phyloP scores from a whole-genome alignment of 2,113 vertebrate genomes.

The Empidonax alnorum region DNA sequence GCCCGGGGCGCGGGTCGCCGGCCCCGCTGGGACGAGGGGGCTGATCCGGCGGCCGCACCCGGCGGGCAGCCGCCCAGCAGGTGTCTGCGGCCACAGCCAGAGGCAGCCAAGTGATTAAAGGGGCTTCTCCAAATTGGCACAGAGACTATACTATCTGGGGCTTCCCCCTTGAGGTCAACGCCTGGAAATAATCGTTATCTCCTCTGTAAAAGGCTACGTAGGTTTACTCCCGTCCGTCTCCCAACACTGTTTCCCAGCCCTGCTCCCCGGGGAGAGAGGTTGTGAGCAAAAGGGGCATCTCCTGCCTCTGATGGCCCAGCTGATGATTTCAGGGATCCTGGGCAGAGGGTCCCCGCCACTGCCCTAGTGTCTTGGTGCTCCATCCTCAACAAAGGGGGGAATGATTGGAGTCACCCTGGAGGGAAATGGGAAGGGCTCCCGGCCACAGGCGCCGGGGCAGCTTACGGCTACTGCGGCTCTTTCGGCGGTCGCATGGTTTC shows the following conservation, averaged over 20 bases:
- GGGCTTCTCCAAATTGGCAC: slow-evolving; percentile 12
- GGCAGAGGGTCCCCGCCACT: neutral
- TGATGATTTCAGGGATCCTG: neutral
- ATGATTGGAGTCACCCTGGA: neutral
- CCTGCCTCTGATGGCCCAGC: neutral
- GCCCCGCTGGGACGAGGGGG: neutral
- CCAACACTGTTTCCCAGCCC: neutral
- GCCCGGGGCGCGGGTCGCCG: neutral
- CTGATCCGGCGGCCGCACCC: neutral
- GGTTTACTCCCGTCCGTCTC: neutral
- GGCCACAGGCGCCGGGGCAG: neutral
- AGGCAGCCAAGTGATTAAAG: neutral
- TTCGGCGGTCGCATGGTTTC: neutral
- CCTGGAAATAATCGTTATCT: slow-evolving; percentile 33
- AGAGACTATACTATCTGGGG: neutral
- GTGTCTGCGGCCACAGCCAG: neutral
- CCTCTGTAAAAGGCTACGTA: neutral
- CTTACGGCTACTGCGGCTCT: neutral
- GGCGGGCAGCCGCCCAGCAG: neutral
- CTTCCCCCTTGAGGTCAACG: neutral
- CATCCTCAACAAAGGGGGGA: neutral
- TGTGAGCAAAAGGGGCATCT: neutral
- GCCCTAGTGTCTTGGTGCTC: neutral
- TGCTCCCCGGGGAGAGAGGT: neutral
- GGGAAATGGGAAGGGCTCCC: neutral